Conservation (phyloP, 2,888 invertebrate species). For the Ischnura elegans region DNA sequence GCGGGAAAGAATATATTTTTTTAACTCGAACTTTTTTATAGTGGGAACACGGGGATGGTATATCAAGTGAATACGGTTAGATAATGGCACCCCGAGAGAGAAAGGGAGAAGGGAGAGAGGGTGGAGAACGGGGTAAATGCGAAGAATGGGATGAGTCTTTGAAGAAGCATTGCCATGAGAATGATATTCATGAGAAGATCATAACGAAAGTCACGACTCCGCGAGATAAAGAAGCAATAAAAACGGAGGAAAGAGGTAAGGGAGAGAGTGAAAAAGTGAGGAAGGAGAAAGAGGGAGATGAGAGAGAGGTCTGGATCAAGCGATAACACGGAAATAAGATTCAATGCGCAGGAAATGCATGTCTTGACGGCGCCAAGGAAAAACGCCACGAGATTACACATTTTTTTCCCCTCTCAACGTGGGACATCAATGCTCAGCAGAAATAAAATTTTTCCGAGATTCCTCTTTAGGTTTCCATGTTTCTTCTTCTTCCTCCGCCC, state of each 20-base stretch:
- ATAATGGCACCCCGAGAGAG: conserved; percentile 47
- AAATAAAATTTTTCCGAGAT: conserved; percentile 23
- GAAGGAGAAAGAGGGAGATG: background rate
- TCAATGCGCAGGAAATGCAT: conserved; percentile 59
- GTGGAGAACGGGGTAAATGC: conserved; percentile 3
- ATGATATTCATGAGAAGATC: conserved; percentile 67
- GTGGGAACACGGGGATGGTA: conserved; percentile 55
- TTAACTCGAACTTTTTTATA: conserved; percentile 40
- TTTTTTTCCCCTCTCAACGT: conserved; percentile 47
- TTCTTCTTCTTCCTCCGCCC: background rate
- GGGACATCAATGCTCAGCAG: conserved; percentile 34
- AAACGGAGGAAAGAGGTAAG: conserved; percentile 36
- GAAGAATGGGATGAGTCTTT: conserved; percentile 8
- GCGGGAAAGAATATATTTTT: conserved; percentile 2
- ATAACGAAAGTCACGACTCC: conserved; percentile 63
- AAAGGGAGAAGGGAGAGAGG: conserved; percentile 25
- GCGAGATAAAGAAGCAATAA: conserved; percentile 61
- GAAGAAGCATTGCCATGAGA: conserved; percentile 51
- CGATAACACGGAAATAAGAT: conserved; percentile 62
- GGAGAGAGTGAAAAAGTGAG: background rate
- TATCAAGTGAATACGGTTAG: conserved; percentile 64
- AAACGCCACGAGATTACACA: conserved; percentile 54
- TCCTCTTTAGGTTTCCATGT: background rate
- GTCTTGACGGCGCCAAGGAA: conserved; percentile 42
- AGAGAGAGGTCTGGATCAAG: conserved; percentile 48